Conservation (phyloP, 2,888 invertebrate genomes). For the Galeruca laticollis region DNA sequence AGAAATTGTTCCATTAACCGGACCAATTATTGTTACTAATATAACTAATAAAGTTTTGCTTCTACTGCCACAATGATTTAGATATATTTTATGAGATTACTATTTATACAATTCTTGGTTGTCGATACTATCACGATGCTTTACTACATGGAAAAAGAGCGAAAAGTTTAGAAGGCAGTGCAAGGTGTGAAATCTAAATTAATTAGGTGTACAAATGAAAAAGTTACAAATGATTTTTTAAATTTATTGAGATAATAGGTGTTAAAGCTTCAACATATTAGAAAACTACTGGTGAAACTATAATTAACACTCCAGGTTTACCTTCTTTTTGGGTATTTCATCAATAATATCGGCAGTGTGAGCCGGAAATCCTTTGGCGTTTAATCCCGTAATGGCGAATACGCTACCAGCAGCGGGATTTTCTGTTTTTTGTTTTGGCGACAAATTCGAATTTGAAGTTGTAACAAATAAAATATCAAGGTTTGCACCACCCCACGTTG, state of each 20-base stretch:
- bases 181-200: background rate
- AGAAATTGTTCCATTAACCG: too few species aligned
- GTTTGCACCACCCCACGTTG: conserved; percentile 74
- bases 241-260: background rate
- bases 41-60: too few species aligned
- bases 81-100: background rate
- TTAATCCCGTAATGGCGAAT: conserved; percentile 60
- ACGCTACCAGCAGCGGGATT: conserved; percentile 69
- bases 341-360: conserved; percentile 58
- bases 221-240: background rate
- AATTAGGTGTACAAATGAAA: background rate
- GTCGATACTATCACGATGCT: background rate
- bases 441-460: conserved; percentile 64
- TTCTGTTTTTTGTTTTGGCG: conserved; percentile 53
- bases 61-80: background rate
- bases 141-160: background rate
- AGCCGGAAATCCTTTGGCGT: conserved; percentile 58
- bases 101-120: background rate
- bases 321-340: conserved; percentile 39
- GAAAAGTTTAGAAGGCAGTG: background rate
- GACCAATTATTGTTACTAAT: too few species aligned
- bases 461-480: conserved; percentile 75
- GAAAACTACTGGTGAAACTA: background rate
- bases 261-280: background rate
- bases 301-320: conserved; percentile 18